These are phyloP conservation scores for Steatornis caripensis DNA, from an alignment of 2,113 vertebrate genomes.

Conservation along the genomic window DNA sequence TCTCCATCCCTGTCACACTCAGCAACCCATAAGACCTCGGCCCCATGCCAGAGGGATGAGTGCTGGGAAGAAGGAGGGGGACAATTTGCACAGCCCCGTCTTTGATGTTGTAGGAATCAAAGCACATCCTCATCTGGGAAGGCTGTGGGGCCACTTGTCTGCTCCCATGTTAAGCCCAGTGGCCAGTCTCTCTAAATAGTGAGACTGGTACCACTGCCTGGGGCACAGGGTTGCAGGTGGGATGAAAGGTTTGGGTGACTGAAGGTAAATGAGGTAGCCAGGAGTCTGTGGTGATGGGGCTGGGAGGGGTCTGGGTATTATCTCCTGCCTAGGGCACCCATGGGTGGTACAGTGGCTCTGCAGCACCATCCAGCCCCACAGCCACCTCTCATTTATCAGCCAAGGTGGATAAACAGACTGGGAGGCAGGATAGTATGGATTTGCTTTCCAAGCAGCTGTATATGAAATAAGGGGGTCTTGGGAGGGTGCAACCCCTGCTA, in stretches of 20 bases:
- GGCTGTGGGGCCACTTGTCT: background rate
- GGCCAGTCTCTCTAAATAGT: background rate
- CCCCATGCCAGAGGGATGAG: background rate
- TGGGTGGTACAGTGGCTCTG: background rate
- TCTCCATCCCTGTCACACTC: background rate
- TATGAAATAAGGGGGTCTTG: background rate
- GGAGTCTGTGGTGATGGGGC: background rate
- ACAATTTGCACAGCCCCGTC: background rate
- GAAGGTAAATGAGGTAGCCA: background rate
- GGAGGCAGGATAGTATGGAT: background rate
- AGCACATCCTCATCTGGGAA: background rate
- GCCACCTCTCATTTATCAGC: background rate
- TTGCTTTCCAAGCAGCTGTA: background rate
- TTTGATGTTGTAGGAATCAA: conserved; percentile 42
- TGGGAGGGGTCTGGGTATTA: background rate
- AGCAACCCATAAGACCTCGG: background rate
- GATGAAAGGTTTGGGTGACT: background rate
- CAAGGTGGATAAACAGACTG: background rate
- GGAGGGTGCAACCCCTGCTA: background rate
- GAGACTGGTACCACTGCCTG: background rate
- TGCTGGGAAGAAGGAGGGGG: background rate
- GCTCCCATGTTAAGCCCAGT: background rate
- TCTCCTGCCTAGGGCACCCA: background rate
- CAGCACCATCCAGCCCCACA: background rate
- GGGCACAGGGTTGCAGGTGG: background rate